Evolutionary conservation across 1,140 invertebrate genomes (phyloP).

Genomic region (Sycobia sp.): DNA sequence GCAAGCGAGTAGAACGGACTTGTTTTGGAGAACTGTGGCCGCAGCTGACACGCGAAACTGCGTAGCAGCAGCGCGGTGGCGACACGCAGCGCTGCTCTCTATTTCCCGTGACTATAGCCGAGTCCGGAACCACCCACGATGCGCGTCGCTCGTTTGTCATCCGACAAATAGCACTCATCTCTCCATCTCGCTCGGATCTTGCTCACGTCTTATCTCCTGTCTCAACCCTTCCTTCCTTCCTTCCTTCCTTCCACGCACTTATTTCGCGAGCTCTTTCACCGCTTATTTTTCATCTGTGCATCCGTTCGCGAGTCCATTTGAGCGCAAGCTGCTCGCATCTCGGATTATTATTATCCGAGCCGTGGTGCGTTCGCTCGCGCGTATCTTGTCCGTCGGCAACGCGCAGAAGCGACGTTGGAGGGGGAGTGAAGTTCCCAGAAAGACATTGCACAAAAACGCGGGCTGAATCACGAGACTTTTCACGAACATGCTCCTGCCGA

Average conservation of each 20-base stretch:
- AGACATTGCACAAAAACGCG: too few species aligned
- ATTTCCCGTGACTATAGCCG: constrained; percentile 54
- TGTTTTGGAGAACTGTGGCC: too few species aligned
- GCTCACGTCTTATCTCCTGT: too few species aligned
- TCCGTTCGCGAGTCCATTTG: too few species aligned
- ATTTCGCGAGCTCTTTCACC: too few species aligned
- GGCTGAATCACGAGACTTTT: too few species aligned
- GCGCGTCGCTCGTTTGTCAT: constrained; percentile 61
- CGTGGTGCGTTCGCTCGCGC: neutral
- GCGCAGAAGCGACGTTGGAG: too few species aligned
- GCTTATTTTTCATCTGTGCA: constrained; percentile 16
- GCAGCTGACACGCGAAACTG: too few species aligned
- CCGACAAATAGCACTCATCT: constrained; percentile 56
- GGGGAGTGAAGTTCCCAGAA: too few species aligned
- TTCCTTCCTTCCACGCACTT: neutral
- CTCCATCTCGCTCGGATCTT: constrained; percentile 2
- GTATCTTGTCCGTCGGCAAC: neutral
- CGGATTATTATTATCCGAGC: constrained; percentile 14
- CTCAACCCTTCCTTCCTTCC: neutral
- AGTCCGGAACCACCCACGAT: constrained; percentile 58
- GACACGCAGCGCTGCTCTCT: constrained; percentile 60
- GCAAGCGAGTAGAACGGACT: too few species aligned
- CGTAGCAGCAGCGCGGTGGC: constrained; percentile 43
- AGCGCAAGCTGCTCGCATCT: too few species aligned
- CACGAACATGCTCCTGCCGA: neutral